Conservation (phyloP, 2,113 vertebrate species). For the Ammodytes marinus region DNA sequence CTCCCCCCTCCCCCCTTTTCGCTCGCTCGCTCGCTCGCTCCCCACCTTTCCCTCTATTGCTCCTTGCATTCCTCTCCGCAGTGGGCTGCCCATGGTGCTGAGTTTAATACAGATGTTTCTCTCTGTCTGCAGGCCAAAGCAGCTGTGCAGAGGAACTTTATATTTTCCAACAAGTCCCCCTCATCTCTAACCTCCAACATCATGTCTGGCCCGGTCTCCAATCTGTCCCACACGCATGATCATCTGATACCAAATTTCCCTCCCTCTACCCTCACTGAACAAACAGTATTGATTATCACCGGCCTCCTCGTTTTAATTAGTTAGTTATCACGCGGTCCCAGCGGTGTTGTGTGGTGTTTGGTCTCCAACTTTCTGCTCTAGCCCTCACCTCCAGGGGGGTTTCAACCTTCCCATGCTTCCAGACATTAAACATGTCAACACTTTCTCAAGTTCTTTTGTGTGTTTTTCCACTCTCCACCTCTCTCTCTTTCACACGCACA, state of each 20-base stretch:
- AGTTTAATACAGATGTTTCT: constrained; percentile 98
- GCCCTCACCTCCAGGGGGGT: constrained; percentile 65
- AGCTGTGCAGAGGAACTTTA: constrained; percentile 84
- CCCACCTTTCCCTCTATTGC: constrained; percentile 63
- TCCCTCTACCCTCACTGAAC: constrained; percentile 39
- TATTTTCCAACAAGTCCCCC: constrained; percentile 77
- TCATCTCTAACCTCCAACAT: constrained; percentile 53
- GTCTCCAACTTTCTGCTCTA: constrained; percentile 69
- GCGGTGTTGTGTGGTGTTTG: constrained; percentile 64
- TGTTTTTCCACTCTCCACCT: constrained; percentile 75
- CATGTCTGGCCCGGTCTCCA: constrained; percentile 49
- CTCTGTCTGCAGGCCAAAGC: constrained; percentile 87
- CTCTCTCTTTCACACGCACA: constrained; percentile 24
- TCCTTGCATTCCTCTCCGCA: constrained; percentile 91
- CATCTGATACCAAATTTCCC: constrained; percentile 57
- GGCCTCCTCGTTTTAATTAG: constrained; percentile 65
- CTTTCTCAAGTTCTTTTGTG: constrained; percentile 80
- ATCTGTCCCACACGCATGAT: constrained; percentile 39
- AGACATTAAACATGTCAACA: constrained; percentile 83
- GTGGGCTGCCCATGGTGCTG: constrained; percentile 89
- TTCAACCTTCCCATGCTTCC: constrained; percentile 70
- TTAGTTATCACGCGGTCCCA: constrained; percentile 60
- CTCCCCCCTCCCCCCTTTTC: constrained; percentile 59
- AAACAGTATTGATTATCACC: constrained; percentile 70
- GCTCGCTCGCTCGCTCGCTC: constrained; percentile 49